phyloP scores from a whole-genome alignment of 2,888 invertebrate species.

The Drosophila pegasa region DNA sequence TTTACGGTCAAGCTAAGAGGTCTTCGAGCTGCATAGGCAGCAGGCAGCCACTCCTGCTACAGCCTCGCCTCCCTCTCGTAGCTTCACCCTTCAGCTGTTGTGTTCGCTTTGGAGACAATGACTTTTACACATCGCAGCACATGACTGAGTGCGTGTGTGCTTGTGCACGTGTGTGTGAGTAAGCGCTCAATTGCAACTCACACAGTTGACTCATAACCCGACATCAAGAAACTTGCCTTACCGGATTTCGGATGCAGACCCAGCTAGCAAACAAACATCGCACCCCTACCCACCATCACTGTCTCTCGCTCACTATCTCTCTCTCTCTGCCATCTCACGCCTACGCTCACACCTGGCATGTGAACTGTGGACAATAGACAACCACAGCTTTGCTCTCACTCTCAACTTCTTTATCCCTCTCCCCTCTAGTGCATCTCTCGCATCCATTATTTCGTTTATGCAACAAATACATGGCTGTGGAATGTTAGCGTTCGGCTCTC shows the following conservation, averaged over 20 bases:
- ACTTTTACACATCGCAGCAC: constrained; percentile 79
- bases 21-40: constrained; percentile 9
- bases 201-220: constrained; percentile 32
- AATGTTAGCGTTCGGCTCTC: constrained; percentile 55
- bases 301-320: neutral
- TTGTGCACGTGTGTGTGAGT: constrained; percentile 20
- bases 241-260: constrained; percentile 78
- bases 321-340: neutral
- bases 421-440: neutral
- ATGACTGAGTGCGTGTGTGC: constrained; percentile 47
- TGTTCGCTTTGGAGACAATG: constrained; percentile 67
- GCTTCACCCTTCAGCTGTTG: constrained; percentile 1
- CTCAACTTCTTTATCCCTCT: constrained; percentile 1
- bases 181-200: constrained; percentile 66
- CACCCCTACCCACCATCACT: neutral
- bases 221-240: constrained; percentile 77
- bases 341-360: constrained; percentile 52
- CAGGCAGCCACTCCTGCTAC: neutral
- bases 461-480: constrained; percentile 68
- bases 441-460: constrained; percentile 70
- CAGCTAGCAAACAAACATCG: constrained; percentile 31
- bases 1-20: constrained; percentile 35
- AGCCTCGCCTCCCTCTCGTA: neutral
- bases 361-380: constrained; percentile 58
- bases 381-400: constrained; percentile 16